phyloP scores from a whole-genome alignment of 64 coral and sea anemone species.

The Montipora foliosa region DNA sequence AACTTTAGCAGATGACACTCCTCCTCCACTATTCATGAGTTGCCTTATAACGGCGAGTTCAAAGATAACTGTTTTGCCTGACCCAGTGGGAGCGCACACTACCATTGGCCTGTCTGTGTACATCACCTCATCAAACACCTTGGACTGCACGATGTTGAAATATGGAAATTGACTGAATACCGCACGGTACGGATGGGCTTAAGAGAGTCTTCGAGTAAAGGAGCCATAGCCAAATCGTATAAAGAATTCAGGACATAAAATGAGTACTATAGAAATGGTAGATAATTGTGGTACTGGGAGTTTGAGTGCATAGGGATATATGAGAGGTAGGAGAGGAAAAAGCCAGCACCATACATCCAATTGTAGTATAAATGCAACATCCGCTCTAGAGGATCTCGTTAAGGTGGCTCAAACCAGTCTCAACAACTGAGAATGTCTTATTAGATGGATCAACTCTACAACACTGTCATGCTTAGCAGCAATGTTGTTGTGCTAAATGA shows the following conservation, averaged over 20 bases:
- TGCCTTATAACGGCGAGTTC: constrained; percentile 94
- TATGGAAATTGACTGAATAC: constrained; percentile 94
- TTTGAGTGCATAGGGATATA: too few species aligned
- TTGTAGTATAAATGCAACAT: too few species aligned
- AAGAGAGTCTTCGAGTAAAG: background rate
- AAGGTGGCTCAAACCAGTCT: too few species aligned
- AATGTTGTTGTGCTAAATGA: too few species aligned
- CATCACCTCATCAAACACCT: constrained; percentile 98
- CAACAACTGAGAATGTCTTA: too few species aligned
- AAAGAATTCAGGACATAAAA: background rate
- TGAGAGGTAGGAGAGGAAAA: too few species aligned
- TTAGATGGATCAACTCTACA: too few species aligned
- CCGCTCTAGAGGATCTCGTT: too few species aligned
- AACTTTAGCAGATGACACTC: constrained; percentile 63
- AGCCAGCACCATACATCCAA: too few species aligned
- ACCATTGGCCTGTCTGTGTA: constrained; percentile 96
- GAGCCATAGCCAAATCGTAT: background rate
- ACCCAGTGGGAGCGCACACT: constrained; percentile 94
- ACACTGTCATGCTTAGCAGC: too few species aligned
- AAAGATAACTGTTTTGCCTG: constrained; percentile 98
- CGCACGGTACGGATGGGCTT: constrained; percentile 83
- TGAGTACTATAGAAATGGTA: background rate
- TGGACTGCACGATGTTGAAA: constrained; percentile 98
- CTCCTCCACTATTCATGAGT: constrained; percentile 68
- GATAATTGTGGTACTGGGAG: background rate